Evolutionary conservation across 2,797 vertebrate species (phyloP).

Genomic region (Poecilia gillii): DNA sequence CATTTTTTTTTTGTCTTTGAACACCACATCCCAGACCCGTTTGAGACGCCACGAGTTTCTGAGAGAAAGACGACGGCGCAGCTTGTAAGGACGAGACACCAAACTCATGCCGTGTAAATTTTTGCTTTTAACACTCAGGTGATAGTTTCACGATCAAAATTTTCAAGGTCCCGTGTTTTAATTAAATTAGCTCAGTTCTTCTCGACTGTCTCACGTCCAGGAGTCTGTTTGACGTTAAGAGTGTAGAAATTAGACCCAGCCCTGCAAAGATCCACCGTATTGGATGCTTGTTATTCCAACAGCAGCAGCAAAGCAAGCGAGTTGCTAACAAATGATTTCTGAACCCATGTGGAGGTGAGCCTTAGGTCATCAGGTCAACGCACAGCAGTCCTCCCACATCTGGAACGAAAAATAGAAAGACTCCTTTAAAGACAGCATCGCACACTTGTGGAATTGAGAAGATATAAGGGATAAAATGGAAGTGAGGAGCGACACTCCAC

Average conservation of each 20-base stretch:
- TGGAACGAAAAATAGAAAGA: not conserved
- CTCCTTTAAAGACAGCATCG: not conserved
- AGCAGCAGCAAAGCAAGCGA: conserved; percentile 1
- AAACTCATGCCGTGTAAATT: not conserved
- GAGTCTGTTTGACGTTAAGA: not conserved
- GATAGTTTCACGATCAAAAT: not conserved
- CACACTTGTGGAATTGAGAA: not conserved
- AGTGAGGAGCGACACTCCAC: not conserved
- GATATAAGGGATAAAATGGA: too few relatives aligned
- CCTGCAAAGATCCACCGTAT: not conserved
- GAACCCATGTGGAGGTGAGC: not conserved
- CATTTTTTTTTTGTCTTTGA: not conserved
- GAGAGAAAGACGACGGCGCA: not conserved
- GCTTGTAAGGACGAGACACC: not conserved
- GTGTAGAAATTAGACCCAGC: not conserved
- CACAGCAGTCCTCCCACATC: conserved; percentile 6
- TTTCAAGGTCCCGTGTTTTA: not conserved
- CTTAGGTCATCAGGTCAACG: not conserved
- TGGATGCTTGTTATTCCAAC: not conserved
- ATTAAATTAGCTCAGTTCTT: not conserved
- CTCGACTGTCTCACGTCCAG: not conserved
- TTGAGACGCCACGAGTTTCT: not conserved
- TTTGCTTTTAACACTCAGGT: not conserved
- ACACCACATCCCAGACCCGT: not conserved
- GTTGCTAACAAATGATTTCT: conserved; percentile 5